These are phyloP conservation scores for Chrysoperla carnea DNA, from an alignment of 1,140 invertebrate species.

Conservation along the genomic window DNA sequence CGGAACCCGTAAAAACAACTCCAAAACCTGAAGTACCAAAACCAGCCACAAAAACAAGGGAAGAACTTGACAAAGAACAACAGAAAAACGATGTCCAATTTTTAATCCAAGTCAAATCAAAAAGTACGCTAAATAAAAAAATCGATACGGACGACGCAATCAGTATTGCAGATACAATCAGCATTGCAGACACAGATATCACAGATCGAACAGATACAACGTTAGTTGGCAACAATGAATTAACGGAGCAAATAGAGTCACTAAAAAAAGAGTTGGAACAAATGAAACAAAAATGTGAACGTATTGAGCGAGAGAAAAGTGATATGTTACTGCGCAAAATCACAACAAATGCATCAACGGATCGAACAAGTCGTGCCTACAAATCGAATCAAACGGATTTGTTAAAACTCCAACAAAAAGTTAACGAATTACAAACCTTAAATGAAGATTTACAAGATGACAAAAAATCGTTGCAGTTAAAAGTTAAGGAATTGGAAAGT, in stretches of 20 bases:
- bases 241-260: conserved; percentile 44
- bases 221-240: conserved; percentile 24
- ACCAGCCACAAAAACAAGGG: conserved; percentile 16
- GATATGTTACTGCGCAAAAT: conserved; percentile 62
- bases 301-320: conserved; percentile 71
- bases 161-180: conserved; percentile 31
- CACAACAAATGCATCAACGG: conserved; percentile 51
- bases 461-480: conserved; percentile 53
- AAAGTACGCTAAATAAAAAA: background rate
- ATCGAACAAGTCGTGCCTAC: no score
- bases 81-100: conserved; percentile 33
- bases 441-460: conserved; percentile 66
- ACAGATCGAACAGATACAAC: conserved; percentile 27
- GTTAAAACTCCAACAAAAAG: conserved; percentile 59
- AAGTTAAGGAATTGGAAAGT: conserved; percentile 51
- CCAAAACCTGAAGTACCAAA: conserved; percentile 11
- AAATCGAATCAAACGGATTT: conserved; percentile 8
- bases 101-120: conserved; percentile 25
- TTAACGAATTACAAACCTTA: conserved; percentile 59
- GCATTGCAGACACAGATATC: conserved; percentile 30
- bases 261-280: conserved; percentile 43
- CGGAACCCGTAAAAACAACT: no score
- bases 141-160: conserved; percentile 17
- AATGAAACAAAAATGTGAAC: conserved; percentile 45
- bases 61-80: conserved; percentile 17